Base-by-base conservation (phyloP, 2,797 vertebrate species). In the Gymnodraco acuticeps region DNA sequence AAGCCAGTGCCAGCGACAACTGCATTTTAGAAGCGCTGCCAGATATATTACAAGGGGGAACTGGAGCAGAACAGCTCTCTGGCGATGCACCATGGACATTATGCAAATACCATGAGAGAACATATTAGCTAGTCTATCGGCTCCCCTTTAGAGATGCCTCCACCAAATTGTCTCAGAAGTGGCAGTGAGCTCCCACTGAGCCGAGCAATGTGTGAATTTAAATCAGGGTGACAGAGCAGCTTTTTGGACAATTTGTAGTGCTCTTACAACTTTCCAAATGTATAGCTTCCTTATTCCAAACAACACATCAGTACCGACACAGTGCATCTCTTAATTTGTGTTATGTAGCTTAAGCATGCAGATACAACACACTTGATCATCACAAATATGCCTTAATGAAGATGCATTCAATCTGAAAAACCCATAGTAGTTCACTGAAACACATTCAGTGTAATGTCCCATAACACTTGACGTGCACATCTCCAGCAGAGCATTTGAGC, bases 31-130 rank as follows among this genome's bases (percentile, higher is more conserved):
- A 94, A 93, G 82, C 61, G 82, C 89, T 93, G 92, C 93, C 94
- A 95, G 94, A 92, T 93, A 93, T 93, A 95, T 94, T 93, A 94
- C 92, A 92, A 90, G 87, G 78, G 86, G 91, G 92, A 94, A 94
- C 82, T 94, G 93, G 91, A 94, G 94, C 94, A 94, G 93, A 95
- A 94, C 92, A 88, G 90, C 91, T 92, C 79, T 90, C 86, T 92
- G 94, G 92, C 93, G 88, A 94, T 92, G 91, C 87, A 91, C 88
- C 87, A 83, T 75, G 88, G 92, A 93, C 92, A 92, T 93, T 95
- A 95, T 95, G 94, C 94, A 94, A 94, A 95, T 93, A 93, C 91
- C 87, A 82, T 87, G 86, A 88, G 91, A 93, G 92, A 94, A 93
- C 87, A 90, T 94, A 94, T 94, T 94, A 95, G 93, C 91, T 87